Conservation (phyloP, 2,797 vertebrate genomes). For the Acanthurus tractus region DNA sequence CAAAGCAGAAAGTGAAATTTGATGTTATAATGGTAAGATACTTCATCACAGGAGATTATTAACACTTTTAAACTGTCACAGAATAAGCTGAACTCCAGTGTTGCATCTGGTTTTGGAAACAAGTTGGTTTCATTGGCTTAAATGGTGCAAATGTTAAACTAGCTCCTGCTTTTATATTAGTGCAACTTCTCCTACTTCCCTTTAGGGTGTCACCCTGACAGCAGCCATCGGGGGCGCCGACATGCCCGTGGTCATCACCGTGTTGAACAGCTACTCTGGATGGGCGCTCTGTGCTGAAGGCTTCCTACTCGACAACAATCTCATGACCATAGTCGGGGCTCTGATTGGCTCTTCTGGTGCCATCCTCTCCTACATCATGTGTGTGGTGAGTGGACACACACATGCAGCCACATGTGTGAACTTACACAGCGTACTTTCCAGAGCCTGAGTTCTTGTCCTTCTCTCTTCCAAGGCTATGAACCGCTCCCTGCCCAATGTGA, state of each 20-base stretch:
- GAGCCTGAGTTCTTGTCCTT: not conserved
- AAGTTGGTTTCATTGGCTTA: not conserved
- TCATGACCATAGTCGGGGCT: slow-evolving; percentile 86
- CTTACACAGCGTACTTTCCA: not conserved
- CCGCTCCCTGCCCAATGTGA: slow-evolving; percentile 86
- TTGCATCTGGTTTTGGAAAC: not conserved
- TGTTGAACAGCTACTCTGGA: slow-evolving; percentile 87
- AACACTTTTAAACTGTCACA: not conserved
- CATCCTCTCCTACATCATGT: slow-evolving; percentile 88
- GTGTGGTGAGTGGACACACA: slow-evolving; percentile 80
- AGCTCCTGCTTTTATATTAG: not conserved
- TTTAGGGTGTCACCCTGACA: slow-evolving; percentile 85
- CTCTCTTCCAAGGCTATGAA: slow-evolving; percentile 80
- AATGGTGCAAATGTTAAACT: not conserved
- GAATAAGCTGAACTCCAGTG: not conserved
- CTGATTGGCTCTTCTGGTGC: slow-evolving; percentile 88
- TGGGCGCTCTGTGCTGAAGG: slow-evolving; percentile 88
- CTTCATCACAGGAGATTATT: not conserved
- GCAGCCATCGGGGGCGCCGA: slow-evolving; percentile 88
- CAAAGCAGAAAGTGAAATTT: not conserved
- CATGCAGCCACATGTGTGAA: not conserved
- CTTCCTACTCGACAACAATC: slow-evolving; percentile 87
- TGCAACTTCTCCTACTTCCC: not conserved
- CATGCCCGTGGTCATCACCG: slow-evolving; percentile 88
- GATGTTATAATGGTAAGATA: not conserved